Base-by-base conservation (phyloP, 2,113 vertebrate genomes). In the Grammomys dolichurus region DNA sequence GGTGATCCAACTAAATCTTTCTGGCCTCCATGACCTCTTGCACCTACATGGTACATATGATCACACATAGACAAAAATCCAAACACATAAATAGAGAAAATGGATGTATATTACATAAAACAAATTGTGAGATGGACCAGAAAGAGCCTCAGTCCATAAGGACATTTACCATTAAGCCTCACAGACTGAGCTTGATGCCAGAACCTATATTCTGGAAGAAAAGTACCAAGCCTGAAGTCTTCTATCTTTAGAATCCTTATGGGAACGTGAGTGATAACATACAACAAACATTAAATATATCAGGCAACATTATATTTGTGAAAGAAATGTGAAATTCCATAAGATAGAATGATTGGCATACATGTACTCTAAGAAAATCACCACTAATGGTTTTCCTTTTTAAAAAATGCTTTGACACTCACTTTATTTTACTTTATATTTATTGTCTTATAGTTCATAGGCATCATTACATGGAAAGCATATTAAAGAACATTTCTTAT, bases 401-500 rank as follows among this genome's bases (percentile, higher is more conserved):
- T 1, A 1, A 11, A 51, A 63, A 54, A 73, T 73, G 60, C 22
- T 78, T 14, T 67, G 78, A 72, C 73, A 2, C 72, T 76, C 36
- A 77, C 3, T 78, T 67, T 81, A 63, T 78, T 69, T 96, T 70
- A 80, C 20, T 54, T 86, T 94, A 43, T 63, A 17, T 70, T 65
- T 60, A 58, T 67, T 58, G 0, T 65, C 87, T 75, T 43, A 67
- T 72, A 91, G 69, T 13, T 92, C 54, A 26, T n/a, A 91, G 51
- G 6, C 33, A 78, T 72, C 40, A 58, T 94, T 90, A 60, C 28
- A 77, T 14, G 72, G n/a, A 78, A 14, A 77, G n/a, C 48, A 67
- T 19, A 67, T 87, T 94, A 84, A 96, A 90, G 72, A 78, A 26
- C 9, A 92, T 67, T 87, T 91, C 76, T 22, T 20, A n/a, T 19